phyloP scores from a whole-genome alignment of 2,797 vertebrate species.

The Scyliorhinus canicula region DNA sequence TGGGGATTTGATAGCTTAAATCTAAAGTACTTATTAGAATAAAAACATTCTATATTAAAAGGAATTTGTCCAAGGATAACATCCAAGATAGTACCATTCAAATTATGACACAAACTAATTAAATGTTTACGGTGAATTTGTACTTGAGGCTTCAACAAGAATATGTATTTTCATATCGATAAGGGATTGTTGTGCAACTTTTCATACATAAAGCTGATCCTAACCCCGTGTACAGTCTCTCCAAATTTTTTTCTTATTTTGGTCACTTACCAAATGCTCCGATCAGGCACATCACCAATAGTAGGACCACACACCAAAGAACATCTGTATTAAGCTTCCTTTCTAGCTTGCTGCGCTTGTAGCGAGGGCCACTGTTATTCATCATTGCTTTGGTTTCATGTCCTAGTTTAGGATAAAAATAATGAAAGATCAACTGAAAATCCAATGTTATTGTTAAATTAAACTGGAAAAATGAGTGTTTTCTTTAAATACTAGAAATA shows the following conservation, averaged over 20 bases:
- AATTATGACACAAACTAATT: neutral
- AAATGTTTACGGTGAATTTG: neutral
- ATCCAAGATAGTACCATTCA: neutral
- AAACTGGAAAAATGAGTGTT: constrained; percentile 35
- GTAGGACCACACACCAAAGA: constrained; percentile 82
- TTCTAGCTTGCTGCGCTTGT: constrained; percentile 85
- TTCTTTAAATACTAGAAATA: neutral
- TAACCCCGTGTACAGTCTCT: neutral
- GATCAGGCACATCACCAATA: constrained; percentile 78
- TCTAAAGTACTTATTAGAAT: neutral
- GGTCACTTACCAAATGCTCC: constrained; percentile 67
- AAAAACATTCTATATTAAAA: neutral
- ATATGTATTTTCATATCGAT: too few relatives aligned
- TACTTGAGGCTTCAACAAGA: neutral
- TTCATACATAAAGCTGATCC: neutral
- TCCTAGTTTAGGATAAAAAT: constrained; percentile 55
- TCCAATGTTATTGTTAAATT: neutral
- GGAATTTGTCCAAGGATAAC: neutral
- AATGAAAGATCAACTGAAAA: neutral
- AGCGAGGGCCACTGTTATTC: constrained; percentile 82
- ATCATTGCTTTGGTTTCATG: constrained; percentile 97
- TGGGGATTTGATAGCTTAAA: neutral
- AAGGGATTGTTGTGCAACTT: neutral
- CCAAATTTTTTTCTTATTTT: neutral
- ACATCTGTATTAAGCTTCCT: constrained; percentile 75